Percentiles rank a stretch among this genome's conserved stretches.
Evolutionary conservation across 2,113 vertebrate genomes (phyloP).

Genomic region (Corydoras maculifer): DNA sequence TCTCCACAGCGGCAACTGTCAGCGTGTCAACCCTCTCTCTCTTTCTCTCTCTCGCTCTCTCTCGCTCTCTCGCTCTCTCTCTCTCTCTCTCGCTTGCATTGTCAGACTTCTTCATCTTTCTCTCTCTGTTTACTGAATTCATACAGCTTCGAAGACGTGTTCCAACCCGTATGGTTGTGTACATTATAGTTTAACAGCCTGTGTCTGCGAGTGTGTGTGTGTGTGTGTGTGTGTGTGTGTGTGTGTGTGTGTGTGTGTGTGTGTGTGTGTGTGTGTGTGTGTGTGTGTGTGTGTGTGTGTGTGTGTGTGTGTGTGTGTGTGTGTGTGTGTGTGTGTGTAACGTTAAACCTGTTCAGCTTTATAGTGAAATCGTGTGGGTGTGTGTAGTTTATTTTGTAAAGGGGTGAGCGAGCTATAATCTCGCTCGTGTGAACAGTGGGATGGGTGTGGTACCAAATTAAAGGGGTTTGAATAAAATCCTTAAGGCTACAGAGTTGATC

Average conservation of each 20-base stretch:
- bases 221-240: no score
- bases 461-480: background rate
- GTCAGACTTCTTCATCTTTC: background rate
- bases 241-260: no score
- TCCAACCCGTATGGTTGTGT: no score
- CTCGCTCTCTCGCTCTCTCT: background rate
- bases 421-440: background rate
- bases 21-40: background rate
- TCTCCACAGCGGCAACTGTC: conserved; percentile 25
- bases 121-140: no score
- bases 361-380: background rate
- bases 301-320: no score
- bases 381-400: background rate
- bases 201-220: no score
- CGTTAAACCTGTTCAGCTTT: no score
- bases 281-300: background rate
- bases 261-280: background rate
- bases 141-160: no score
- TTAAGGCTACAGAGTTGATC: background rate
- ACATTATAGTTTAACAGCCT: no score
- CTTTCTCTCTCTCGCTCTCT: no score
- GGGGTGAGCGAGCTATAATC: background rate
- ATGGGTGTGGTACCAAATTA: background rate
- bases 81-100: background rate
- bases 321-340: no score